phyloP scores from a whole-genome alignment of 2,113 vertebrate species.

The Isichthys henryi region DNA sequence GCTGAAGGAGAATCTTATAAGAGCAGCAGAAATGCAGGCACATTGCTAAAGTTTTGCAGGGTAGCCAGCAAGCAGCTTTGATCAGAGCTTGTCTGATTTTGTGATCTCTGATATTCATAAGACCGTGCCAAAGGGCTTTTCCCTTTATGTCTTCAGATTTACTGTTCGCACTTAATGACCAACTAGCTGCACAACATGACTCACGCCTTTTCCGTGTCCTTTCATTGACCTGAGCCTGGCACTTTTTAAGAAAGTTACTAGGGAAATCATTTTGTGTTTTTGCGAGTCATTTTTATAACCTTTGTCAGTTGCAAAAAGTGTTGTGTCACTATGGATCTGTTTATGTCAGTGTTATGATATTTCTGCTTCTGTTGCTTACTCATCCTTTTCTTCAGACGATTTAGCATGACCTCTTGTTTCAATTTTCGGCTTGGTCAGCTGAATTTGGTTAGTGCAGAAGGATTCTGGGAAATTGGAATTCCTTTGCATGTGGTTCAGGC shows the following conservation, averaged over 20 bases:
- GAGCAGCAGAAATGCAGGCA: background rate
- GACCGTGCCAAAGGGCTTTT: background rate
- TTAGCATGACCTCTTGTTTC: background rate
- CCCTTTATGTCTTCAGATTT: background rate
- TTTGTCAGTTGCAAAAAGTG: background rate
- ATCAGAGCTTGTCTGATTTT: background rate
- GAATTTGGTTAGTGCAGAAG: background rate
- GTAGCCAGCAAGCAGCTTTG: background rate
- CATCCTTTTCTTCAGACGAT: background rate
- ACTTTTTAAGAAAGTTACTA: background rate
- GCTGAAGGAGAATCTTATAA: background rate
- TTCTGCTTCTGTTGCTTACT: background rate
- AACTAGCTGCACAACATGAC: background rate
- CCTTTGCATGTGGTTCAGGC: background rate
- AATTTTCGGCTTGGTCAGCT: background rate
- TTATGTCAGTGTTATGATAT: background rate
- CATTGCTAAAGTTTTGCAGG: background rate
- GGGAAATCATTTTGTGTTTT: background rate
- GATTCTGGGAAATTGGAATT: background rate
- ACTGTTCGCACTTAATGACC: background rate
- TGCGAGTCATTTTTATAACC: background rate
- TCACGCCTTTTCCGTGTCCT: background rate
- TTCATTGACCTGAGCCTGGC: background rate
- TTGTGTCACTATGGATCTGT: background rate
- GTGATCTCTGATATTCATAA: background rate